A percentile compares a stretch with the other conserved stretches of the same genome.
These are phyloP conservation scores for Lepidurus arcticus DNA, from an alignment of 1,140 invertebrate genomes.

Conservation along the genomic window DNA sequence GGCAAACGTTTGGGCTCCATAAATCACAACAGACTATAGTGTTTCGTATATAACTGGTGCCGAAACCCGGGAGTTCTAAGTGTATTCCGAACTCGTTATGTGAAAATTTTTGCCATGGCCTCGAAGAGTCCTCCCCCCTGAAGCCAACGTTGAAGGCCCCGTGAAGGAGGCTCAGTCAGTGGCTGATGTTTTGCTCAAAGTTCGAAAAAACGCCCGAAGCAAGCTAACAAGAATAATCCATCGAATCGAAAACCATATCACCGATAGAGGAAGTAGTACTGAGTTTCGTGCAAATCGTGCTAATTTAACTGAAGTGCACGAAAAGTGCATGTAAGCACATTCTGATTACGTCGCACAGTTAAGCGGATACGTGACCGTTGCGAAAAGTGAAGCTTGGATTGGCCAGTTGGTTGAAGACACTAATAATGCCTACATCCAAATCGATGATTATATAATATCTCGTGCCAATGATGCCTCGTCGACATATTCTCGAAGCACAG, in stretches of 20 bases:
- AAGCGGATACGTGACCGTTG: not conserved
- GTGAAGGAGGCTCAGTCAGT: not conserved
- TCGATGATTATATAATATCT: not conserved
- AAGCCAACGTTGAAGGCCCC: not conserved
- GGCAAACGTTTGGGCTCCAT: too few relatives aligned
- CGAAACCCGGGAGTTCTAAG: not conserved
- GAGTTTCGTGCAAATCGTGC: not conserved
- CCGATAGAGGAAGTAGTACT: constrained; percentile 1
- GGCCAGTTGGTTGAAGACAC: not conserved
- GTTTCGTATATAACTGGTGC: too few relatives aligned
- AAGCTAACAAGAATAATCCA: constrained; percentile 8
- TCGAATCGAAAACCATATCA: not conserved
- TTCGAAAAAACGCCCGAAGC: not conserved
- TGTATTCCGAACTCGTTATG: not conserved
- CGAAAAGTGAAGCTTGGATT: constrained; percentile 7
- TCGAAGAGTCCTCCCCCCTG: not conserved
- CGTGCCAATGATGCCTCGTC: too few relatives aligned
- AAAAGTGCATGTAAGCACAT: not conserved
- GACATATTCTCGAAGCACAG: too few relatives aligned
- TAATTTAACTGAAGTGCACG: not conserved
- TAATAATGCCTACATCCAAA: not conserved
- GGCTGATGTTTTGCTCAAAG: not conserved
- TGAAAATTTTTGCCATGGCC: not conserved
- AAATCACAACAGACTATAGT: too few relatives aligned
- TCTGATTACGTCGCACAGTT: not conserved